phyloP scores from a whole-genome alignment of 2,888 invertebrate genomes.

The Lithophane semibrunnea region DNA sequence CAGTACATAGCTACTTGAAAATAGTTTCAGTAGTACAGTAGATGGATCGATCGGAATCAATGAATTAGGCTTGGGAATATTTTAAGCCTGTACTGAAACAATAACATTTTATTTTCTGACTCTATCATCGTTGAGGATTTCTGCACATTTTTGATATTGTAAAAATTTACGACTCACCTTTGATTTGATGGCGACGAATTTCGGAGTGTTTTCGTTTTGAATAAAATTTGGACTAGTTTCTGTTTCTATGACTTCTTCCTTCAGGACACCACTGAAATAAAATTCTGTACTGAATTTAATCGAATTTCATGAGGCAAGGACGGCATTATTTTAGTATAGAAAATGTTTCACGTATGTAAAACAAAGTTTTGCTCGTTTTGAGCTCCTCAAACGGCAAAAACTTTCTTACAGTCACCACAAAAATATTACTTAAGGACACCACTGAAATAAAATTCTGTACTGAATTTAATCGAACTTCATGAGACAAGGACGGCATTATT shows the following conservation, averaged over 20 bases:
- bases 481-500: background rate
- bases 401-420: background rate
- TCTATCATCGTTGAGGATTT: background rate
- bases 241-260: constrained; percentile 79
- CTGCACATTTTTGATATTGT: background rate
- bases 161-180: constrained; percentile 75
- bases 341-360: background rate
- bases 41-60: too few species aligned
- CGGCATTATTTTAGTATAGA: background rate
- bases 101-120: background rate
- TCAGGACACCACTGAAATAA: constrained; percentile 84
- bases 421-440: constrained; percentile 73
- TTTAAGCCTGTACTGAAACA: background rate
- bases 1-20: background rate
- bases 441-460: constrained; percentile 73
- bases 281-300: constrained; percentile 2
- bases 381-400: background rate
- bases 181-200: constrained; percentile 84
- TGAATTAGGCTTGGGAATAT: too few species aligned
- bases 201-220: constrained; percentile 70
- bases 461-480: background rate
- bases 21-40: background rate
- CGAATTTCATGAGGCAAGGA: background rate
- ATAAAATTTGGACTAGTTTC: constrained; percentile 72
- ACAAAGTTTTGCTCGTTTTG: background rate